phyloP scores from a whole-genome alignment of 2,797 vertebrate species.

The Lophius americanus region DNA sequence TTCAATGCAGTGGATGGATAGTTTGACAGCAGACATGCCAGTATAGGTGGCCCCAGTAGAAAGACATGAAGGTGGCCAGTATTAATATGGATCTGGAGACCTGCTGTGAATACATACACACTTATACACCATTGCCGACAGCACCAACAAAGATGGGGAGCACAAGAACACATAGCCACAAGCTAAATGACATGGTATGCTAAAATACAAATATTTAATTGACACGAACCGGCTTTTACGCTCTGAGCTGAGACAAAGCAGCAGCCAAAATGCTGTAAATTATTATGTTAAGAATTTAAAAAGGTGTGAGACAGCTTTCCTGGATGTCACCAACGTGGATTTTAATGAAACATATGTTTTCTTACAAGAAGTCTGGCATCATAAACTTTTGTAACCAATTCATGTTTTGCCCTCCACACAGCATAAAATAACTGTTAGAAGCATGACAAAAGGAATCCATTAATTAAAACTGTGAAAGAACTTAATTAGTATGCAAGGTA shows the following conservation, averaged over 20 bases:
- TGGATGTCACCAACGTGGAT: constrained; percentile 56
- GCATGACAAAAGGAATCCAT: constrained; percentile 50
- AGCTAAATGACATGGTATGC: neutral
- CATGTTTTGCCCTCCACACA: constrained; percentile 55
- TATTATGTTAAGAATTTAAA: constrained; percentile 46
- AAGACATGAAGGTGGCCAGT: constrained; percentile 54
- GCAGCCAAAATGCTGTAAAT: constrained; percentile 43
- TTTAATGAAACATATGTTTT: constrained; percentile 84
- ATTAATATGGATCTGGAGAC: constrained; percentile 75
- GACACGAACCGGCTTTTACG: constrained; percentile 15
- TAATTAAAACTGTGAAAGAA: constrained; percentile 57
- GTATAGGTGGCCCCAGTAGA: constrained; percentile 50
- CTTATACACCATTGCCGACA: constrained; percentile 1
- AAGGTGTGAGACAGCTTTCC: constrained; percentile 61
- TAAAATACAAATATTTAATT: neutral
- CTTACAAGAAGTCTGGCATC: constrained; percentile 55
- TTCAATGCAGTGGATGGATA: constrained; percentile 27
- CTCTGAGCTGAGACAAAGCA: constrained; percentile 11
- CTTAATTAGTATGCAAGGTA: constrained; percentile 57
- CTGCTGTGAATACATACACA: constrained; percentile 27
- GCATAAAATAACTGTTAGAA: constrained; percentile 51
- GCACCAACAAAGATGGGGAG: constrained; percentile 11
- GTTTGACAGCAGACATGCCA: constrained; percentile 58
- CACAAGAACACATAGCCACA: constrained; percentile 27
- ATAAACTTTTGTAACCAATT: constrained; percentile 52